Evolutionary conservation across 2,888 invertebrate species (phyloP), one percentile per base, ranked within the genome.

Genomic region (Dusona sp.): DNA sequence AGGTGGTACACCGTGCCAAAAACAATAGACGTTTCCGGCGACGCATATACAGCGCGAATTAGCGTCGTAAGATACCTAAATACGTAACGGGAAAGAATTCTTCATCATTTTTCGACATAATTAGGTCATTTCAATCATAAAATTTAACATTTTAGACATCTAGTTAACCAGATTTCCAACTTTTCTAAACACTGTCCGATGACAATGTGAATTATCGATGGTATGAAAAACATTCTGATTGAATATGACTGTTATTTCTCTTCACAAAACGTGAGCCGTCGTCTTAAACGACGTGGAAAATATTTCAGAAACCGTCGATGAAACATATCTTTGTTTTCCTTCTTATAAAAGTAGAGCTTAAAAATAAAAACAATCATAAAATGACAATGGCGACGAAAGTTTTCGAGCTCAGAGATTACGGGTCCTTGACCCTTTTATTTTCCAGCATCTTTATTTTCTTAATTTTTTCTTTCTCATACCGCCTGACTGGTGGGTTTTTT

Each of bases 41-140:
- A 93, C 93, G 89, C 93, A 93, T 68, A 93, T 90, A 83, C 93
- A 93, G 85, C 93, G 93, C 36, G 93, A 92, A 88, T 92, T 93
- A 38, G 89, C 87, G 81, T 93, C 93, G 83, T 89, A 92, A 61
- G 93, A 92, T 86, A 93, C 93, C 93, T 93, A 88, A 68, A 68
- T 25, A n/a, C 19, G 29, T 0, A 42, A 61, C 70, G 25, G 36
- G 33, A 57, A 70, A 11, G 29, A n/a, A 16, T 29, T 29, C 29
- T 61, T 16, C n/a, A 22, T 65, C 48, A 77, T 13, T 25, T 75
- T 9, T 8, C n/a, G 61, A 61, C 7, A 61, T 54, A 7, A 22
- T 54, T 22, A 22, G 8, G 9, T 51, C 19, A 19, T 51, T 51
- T 0, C 6, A 51, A 48, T 2, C 48, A 4, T 48, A 33, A 2